Base-by-base conservation (phyloP, 2,797 vertebrate species). In the Myoxocephalus aenaeus region DNA sequence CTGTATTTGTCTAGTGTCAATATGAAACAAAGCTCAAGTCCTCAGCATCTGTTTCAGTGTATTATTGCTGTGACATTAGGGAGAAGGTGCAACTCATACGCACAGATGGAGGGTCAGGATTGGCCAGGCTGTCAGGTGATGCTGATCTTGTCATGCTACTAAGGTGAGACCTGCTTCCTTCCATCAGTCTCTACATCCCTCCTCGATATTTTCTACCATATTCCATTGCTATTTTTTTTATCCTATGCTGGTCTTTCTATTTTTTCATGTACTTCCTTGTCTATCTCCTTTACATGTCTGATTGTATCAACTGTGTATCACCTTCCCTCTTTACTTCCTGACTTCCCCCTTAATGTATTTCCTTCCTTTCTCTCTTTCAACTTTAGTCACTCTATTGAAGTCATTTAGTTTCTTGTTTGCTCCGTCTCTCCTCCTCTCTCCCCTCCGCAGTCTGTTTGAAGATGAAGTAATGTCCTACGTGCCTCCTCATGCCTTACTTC, bases 391-490 rank as follows among this genome's bases (percentile, higher is more conserved):
- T 53, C 5, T 32, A 17, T 40, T 69, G 1, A 34, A 11, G 66
- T 15, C 14, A 12, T 65, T 53, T 9, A 34, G 20, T 53, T 12
- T 78, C 42, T 34, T 9, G 8, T 13, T 32, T 5, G 0, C 25
- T 29, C 14, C 2, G 42, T 1, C 2, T 32, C 0, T 48, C 18
- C 7, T 20, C 46, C 25, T 3, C 18, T 44, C 3, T 75, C 34
- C 53, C 44, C 22, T 54, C 66, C 56, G 8, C 93, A 99, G 98
- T 91, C 94, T 99, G 71, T 99, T 99, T 94, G 98, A 99, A 94
- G 98, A 99, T 91, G 98, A 99, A 91, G 97, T 99, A 79, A 99
- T 99, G 98, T 99, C 97, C 1, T 99, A 97, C 0, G 96, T 98
- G 87, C 97, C 97, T 42, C 97, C 98, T 88, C 97, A 98, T 90